Conservation (phyloP, 2,113 vertebrate genomes). For the Colaptes auratus region DNA sequence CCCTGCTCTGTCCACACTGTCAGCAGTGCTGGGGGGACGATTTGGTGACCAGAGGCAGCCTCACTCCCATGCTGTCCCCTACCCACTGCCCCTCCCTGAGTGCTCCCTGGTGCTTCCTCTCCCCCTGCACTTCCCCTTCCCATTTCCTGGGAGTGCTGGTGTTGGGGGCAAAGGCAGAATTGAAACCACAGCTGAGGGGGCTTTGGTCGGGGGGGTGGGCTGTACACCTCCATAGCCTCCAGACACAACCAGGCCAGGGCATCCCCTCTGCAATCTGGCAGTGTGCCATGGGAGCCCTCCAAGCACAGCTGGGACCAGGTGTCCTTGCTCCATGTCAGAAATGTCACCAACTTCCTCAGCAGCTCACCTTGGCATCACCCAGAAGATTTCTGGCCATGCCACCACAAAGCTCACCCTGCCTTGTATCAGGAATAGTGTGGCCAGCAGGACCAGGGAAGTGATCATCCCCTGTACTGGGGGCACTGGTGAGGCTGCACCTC, state of each 20-base stretch:
- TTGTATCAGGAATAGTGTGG: too few relatives aligned
- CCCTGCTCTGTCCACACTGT: not conserved
- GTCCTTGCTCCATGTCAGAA: not conserved
- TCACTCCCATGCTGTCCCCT: not conserved
- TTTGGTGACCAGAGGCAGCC: not conserved
- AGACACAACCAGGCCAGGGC: not conserved
- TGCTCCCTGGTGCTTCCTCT: not conserved
- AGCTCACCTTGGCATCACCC: too few relatives aligned
- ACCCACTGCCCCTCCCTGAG: not conserved
- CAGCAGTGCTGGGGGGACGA: not conserved
- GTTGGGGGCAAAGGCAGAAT: not conserved
- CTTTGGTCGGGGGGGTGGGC: not conserved
- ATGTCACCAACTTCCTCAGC: not conserved
- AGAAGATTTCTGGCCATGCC: too few relatives aligned
- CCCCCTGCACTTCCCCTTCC: not conserved
- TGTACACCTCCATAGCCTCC: accelerated
- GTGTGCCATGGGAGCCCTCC: not conserved
- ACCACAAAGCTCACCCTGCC: too few relatives aligned
- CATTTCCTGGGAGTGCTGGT: not conserved
- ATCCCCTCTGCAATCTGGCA: not conserved
- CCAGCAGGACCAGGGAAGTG: too few relatives aligned
- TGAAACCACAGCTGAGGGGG: not conserved
- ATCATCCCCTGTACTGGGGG: too few relatives aligned
- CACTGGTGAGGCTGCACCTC: too few relatives aligned
- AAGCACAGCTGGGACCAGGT: not conserved